These are phyloP conservation scores for Amblyopsis rosae DNA, from an alignment of 2,113 vertebrate genomes.

Conservation along the genomic window DNA sequence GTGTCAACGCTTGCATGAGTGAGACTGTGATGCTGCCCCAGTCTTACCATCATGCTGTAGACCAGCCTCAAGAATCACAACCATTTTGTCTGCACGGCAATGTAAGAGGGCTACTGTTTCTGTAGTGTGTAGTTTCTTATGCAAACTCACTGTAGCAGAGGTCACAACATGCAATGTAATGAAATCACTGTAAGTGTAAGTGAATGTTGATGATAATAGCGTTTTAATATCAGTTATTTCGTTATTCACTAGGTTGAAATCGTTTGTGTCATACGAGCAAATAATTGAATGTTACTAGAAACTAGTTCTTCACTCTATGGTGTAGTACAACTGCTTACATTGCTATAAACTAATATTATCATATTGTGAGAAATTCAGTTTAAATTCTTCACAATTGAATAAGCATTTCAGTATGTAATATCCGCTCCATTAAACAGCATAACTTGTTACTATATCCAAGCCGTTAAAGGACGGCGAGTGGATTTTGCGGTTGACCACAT, in stretches of 20 bases:
- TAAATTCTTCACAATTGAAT: not conserved
- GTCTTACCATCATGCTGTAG: conserved; percentile 9
- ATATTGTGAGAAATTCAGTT: not conserved
- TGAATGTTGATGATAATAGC: no score
- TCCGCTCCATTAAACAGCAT: conserved; percentile 34
- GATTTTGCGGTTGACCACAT: conserved; percentile 54
- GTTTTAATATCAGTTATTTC: not conserved
- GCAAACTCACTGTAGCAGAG: not conserved
- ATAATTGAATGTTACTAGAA: not conserved
- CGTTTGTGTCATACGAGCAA: not conserved
- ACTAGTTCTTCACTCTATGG: not conserved
- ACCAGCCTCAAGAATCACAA: not conserved
- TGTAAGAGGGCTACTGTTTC: not conserved
- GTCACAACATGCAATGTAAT: not conserved
- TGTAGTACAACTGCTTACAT: not conserved
- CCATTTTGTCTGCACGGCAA: conserved; percentile 1
- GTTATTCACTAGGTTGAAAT: not conserved
- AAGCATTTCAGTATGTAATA: conserved; percentile 22
- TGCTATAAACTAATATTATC: not conserved
- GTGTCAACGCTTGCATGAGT: conserved; percentile 21
- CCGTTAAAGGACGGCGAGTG: conserved; percentile 31
- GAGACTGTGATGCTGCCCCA: conserved; percentile 16
- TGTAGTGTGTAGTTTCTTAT: conserved; percentile 11
- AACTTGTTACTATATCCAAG: no score
- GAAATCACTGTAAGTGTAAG: not conserved